Evolutionary conservation across 2,113 vertebrate species (phyloP).

Genomic region (Acrocephalus kingi): DNA sequence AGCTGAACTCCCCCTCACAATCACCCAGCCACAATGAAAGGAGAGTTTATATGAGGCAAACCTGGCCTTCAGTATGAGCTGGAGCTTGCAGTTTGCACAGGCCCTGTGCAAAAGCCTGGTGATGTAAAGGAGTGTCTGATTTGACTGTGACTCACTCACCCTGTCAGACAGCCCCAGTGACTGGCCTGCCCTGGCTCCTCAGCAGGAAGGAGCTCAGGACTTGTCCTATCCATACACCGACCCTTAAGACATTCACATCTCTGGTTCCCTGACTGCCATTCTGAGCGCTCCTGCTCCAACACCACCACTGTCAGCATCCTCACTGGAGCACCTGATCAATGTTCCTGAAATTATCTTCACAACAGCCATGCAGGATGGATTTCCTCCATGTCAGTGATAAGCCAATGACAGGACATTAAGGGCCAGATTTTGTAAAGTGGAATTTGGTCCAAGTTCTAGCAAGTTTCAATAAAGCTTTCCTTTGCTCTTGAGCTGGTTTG

Average conservation of each 20-base stretch:
- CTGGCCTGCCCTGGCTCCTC: not conserved
- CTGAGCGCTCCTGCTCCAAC: not conserved
- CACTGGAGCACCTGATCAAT: not conserved
- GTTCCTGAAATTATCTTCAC: not conserved
- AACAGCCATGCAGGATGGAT: not conserved
- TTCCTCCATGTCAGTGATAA: not conserved
- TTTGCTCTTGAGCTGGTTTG: not conserved
- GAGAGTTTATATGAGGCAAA: not conserved
- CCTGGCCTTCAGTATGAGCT: not conserved
- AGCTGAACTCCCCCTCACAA: not conserved
- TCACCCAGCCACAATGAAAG: not conserved
- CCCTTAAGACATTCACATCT: not conserved
- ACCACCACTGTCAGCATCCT: not conserved
- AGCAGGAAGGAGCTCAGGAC: not conserved
- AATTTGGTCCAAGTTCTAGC: not conserved
- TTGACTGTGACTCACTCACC: conserved; percentile 7
- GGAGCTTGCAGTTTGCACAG: not conserved
- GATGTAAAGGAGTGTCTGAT: not conserved
- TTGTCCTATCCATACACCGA: not conserved
- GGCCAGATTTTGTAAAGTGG: not conserved
- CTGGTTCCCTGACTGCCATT: fast-evolving
- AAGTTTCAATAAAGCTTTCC: not conserved
- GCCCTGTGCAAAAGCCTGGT: not conserved
- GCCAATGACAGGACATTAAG: not conserved
- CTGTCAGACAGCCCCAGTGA: not conserved